phyloP scores from a whole-genome alignment of 2,113 vertebrate genomes.

The Misgurnus anguillicaudatus region DNA sequence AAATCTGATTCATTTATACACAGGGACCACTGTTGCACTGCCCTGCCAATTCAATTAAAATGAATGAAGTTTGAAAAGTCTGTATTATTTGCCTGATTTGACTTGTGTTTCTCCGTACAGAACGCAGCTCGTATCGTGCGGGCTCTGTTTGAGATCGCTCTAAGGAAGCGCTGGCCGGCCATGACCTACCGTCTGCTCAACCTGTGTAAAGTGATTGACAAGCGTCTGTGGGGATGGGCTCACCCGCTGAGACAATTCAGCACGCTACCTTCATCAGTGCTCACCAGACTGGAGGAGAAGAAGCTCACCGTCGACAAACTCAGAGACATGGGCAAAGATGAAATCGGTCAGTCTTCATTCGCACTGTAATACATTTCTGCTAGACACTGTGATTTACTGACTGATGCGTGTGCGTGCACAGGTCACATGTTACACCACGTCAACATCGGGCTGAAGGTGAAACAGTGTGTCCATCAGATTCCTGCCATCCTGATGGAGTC shows the following conservation, averaged over 20 bases:
- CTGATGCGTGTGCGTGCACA: conserved; percentile 54
- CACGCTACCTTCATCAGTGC: conserved; percentile 80
- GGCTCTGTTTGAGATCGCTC: conserved; percentile 94
- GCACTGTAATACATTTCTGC: not conserved
- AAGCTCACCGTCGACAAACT: conserved; percentile 93
- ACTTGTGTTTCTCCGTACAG: conserved; percentile 67
- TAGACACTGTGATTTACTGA: no score
- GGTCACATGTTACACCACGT: conserved; percentile 98
- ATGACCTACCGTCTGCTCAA: conserved; percentile 96
- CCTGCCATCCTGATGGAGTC: conserved; percentile 92
- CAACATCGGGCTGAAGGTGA: conserved; percentile 92
- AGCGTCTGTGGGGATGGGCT: conserved; percentile 91
- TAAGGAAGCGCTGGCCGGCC: conserved; percentile 94
- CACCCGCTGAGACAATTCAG: conserved; percentile 93
- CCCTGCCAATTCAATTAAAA: no score
- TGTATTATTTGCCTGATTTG: no score
- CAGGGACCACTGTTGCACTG: no score
- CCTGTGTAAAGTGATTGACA: conserved; percentile 96
- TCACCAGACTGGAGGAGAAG: conserved; percentile 89
- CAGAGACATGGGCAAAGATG: conserved; percentile 97
- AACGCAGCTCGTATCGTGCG: conserved; percentile 95
- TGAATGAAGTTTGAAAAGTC: no score
- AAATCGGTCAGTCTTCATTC: conserved; percentile 86
- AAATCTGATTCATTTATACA: no score
- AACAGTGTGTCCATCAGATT: conserved; percentile 96